Conservation (phyloP, 2,888 invertebrate genomes). For the Agrotis clavis region DNA sequence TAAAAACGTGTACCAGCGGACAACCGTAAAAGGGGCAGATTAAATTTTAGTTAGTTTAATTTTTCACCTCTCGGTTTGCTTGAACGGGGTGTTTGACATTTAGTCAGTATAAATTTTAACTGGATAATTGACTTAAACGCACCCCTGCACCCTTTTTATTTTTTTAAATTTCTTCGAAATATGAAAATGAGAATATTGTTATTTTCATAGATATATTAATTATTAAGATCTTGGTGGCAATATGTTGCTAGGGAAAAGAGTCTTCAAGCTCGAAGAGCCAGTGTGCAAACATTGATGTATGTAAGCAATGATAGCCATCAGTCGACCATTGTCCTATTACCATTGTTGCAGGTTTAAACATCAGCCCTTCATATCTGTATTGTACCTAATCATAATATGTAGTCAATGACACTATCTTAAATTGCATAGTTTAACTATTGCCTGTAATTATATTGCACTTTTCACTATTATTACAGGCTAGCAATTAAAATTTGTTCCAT, state of each 20-base stretch:
- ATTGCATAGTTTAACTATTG: no score
- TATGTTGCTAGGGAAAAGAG: not conserved
- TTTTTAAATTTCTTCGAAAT: not conserved
- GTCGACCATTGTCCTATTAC: conserved; percentile 12
- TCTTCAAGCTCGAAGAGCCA: not conserved
- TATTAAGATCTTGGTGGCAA: not conserved
- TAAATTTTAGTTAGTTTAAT: no score
- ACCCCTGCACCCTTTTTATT: not conserved
- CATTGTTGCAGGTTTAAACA: conserved; percentile 14
- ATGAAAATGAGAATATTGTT: not conserved
- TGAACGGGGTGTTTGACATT: no score
- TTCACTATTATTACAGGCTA: not conserved
- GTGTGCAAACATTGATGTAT: not conserved
- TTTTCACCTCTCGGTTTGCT: no score
- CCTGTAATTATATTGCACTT: no score
- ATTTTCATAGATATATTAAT: not conserved
- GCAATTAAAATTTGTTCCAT: not conserved
- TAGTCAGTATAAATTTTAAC: no score
- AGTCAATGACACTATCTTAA: not conserved
- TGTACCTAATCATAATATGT: no score
- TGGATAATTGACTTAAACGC: no score
- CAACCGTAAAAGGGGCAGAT: no score
- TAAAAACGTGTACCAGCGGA: no score
- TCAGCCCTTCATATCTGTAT: not conserved
- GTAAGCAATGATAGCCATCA: conserved; percentile 28